Percentiles rank a stretch among this genome's conserved stretches.
Conservation (phyloP, 2,888 invertebrate species). For the Agonopterix subpropinquella region DNA sequence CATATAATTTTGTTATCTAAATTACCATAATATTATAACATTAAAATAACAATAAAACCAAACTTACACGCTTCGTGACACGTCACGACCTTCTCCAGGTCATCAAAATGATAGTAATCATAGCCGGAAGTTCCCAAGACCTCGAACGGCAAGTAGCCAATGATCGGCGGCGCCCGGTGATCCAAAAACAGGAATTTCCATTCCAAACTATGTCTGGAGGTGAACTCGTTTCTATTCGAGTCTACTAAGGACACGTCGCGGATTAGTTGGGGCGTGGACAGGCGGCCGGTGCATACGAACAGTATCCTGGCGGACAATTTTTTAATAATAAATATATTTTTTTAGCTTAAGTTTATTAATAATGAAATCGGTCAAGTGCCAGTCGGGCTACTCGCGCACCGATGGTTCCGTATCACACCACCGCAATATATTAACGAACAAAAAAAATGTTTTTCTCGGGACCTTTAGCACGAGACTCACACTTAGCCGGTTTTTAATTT, state of each 20-base stretch:
- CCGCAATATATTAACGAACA: too few species aligned
- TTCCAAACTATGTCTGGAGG: slow-evolving; percentile 93
- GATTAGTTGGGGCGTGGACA: slow-evolving; percentile 87
- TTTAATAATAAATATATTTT: slow-evolving; percentile 1
- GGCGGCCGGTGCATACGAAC: slow-evolving; percentile 89
- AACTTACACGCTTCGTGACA: slow-evolving; percentile 92
- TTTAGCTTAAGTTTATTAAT: too few species aligned
- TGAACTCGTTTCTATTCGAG: slow-evolving; percentile 87
- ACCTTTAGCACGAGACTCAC: too few species aligned
- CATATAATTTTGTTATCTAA: too few species aligned
- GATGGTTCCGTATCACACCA: too few species aligned
- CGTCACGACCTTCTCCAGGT: slow-evolving; percentile 88
- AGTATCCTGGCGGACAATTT: slow-evolving; percentile 67
- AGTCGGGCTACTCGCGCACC: too few species aligned
- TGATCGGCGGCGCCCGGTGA: slow-evolving; percentile 92
- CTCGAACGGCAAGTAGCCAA: slow-evolving; percentile 95
- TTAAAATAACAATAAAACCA: too few species aligned
- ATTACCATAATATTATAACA: too few species aligned
- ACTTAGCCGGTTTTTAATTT: too few species aligned
- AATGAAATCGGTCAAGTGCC: too few species aligned
- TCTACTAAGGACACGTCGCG: slow-evolving; percentile 90
- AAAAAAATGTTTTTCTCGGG: too few species aligned
- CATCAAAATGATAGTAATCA: slow-evolving; percentile 97
- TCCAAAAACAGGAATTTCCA: slow-evolving; percentile 97
- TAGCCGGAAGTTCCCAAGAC: slow-evolving; percentile 96